These are phyloP conservation scores for Sorex araneus DNA, from an alignment of 2,113 vertebrate genomes.

Conservation along the genomic window DNA sequence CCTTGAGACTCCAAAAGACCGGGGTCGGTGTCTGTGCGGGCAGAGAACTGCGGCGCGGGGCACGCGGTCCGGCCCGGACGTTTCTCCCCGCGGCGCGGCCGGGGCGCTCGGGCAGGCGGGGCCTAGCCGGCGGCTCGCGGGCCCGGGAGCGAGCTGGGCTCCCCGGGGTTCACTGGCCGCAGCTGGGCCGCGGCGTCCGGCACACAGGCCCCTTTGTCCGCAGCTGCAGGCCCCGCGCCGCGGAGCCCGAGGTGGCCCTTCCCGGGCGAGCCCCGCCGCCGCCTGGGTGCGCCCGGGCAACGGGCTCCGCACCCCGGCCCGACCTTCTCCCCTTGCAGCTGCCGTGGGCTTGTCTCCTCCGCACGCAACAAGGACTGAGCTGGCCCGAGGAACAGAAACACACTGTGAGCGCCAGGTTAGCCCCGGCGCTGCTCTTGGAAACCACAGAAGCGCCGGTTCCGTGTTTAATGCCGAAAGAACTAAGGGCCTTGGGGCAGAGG, in stretches of 20 bases:
- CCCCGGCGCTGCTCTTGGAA: not conserved
- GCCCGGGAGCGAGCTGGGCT: not conserved
- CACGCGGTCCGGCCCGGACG: no score
- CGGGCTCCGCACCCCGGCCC: no score
- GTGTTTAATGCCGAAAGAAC: not conserved
- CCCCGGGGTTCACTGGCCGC: not conserved
- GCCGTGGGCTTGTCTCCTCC: not conserved
- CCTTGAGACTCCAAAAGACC: not conserved
- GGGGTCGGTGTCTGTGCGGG: no score
- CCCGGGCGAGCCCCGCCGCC: rapidly evolving
- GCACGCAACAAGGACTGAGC: not conserved
- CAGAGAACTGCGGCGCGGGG: no score
- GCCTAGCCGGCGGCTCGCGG: no score
- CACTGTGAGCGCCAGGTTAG: not conserved
- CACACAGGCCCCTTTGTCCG: constrained; percentile 65
- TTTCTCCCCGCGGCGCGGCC: no score
- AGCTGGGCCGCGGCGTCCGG: not conserved
- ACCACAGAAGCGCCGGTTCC: not conserved
- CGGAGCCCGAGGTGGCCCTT: not conserved
- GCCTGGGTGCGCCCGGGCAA: not conserved
- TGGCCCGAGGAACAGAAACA: not conserved
- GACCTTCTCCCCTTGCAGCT: no score
- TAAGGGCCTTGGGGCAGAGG: not conserved
- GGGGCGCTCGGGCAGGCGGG: no score
- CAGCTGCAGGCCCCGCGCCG: not conserved